Base-by-base conservation (phyloP, 2,113 vertebrate species). In the Salvelinus namaycush region DNA sequence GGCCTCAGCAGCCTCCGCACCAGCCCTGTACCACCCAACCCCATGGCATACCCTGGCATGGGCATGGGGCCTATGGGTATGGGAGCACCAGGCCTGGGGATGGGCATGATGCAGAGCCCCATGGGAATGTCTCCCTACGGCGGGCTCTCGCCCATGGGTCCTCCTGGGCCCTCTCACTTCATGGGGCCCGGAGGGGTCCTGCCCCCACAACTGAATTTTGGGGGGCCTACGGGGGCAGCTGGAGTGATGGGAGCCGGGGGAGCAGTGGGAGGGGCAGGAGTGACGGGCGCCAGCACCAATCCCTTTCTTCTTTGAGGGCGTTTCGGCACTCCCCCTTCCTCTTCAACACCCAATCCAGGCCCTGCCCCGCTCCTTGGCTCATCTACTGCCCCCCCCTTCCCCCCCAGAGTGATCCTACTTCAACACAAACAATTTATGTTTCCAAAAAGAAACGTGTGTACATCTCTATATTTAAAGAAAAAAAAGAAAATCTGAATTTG, bases 1-100 rank as follows among this genome's bases (percentile, higher is more conserved):
- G 95, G 95, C 66, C 90, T 97, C 79, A 96, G 94, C 49, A 91
- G 95, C 82, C 94, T 97, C 27, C 96, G 95, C 51, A 92, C 93
- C 90, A 97, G 96, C 76, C 96, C 96, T 0, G 94, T 95, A 73
- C 95, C 95, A 75, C 93, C 93, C 0, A 90, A 94, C 67, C 91
- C 93, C 80, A 93, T 95, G 92, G 92, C 86, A 88, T 93, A 90
- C 68, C 93, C 92, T 49, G 84, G 87, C 39, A 87, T 94, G 90
- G 86, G 87, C 80, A 80, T 92, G 89, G 85, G 90, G 73, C 82
- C 94, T 81, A 92, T 96, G 78, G 86, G 87, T 39, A 81, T 93
- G 81, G 93, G 67, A 29, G 67, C 18, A 54, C 51, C 14, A 39
- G 67, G 91, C 59, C 89, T 94, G 88, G 93, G 87, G 75, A 76